Base-by-base conservation (phyloP, 1,140 invertebrate genomes). In the Pseudomyrmex gracilis region DNA sequence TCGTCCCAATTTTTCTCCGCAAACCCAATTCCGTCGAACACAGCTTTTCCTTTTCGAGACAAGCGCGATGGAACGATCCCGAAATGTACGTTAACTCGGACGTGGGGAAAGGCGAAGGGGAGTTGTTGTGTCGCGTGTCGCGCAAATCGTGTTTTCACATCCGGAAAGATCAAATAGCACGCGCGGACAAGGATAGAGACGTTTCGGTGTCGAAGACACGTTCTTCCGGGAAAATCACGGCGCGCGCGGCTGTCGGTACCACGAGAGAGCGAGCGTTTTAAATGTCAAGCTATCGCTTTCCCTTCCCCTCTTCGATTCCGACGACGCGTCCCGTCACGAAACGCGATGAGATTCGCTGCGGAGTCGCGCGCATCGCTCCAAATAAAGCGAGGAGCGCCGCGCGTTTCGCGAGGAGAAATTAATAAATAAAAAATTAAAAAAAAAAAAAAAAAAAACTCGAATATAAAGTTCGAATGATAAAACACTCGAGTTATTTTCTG, bases 131-230 rank as follows among this genome's bases (percentile, higher is more conserved):
- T 78, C 76, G 78, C 70, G 47, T 63, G 57, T 82, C 57, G 66
- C 77, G 15, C 68, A 53, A 63, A 24, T 64, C 34, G 70, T 74
- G 68, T 82, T 82, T 73, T 74, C 78, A 73, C 67, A 73, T 82
- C 34, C 71, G 68, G 49, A 73, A 74, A 63, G 78, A 82, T 82
- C 78, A 82, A 82, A 82, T 82, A 43, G n/a, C 51, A 55, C 12
- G 13, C 22, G 47, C n/a, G 67, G 76, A 86, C 85, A 49, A 68
- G 85, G 76, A 86, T 86, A n/a, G 85, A 80, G 57, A 64, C 70
- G 76, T 10, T 57, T 67, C 34, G 34, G 60, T 43, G 83, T 24
- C 76, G 73, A 73, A 71, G 66, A 45, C 63, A 70, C 55, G 7
- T 47, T 57, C 22, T 43, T 49, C 43, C 55, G 78, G 78, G 53